Evolutionary conservation across 2,888 invertebrate genomes (phyloP).

Genomic region (Steromphala cineraria): DNA sequence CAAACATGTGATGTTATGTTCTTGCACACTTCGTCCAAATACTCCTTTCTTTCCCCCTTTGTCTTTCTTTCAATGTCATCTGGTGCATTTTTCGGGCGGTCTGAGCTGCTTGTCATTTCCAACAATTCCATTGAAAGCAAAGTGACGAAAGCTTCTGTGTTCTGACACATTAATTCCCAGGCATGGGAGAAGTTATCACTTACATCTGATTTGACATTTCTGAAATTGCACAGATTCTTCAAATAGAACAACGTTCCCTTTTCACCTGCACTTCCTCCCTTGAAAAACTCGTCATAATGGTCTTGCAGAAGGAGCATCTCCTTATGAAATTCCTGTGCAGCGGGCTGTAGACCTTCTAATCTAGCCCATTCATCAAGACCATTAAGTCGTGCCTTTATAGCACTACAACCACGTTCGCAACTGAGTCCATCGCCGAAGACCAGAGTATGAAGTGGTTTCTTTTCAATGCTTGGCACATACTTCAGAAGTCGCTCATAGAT

Average conservation of each 20-base stretch:
- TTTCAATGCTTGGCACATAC: conserved; percentile 26
- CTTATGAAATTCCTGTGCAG: conserved; percentile 41
- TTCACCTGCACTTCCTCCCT: conserved; percentile 27
- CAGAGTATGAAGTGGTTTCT: conserved; percentile 24
- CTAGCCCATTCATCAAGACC: conserved; percentile 30
- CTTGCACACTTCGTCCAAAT: conserved; percentile 10
- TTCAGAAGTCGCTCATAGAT: conserved; percentile 26
- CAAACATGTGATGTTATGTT: conserved; percentile 1
- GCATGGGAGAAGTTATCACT: conserved; percentile 40
- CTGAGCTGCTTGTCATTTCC: conserved; percentile 3
- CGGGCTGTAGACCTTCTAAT: conserved; percentile 36
- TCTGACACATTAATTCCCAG: conserved; percentile 37
- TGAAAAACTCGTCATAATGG: conserved; percentile 34
- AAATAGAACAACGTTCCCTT: conserved; percentile 30
- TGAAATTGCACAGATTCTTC: conserved; percentile 34
- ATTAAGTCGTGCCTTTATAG: conserved; percentile 31
- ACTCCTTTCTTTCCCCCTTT: neutral
- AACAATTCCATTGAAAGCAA: conserved; percentile 24
- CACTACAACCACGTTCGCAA: conserved; percentile 30
- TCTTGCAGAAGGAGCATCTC: conserved; percentile 41
- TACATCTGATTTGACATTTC: conserved; percentile 36
- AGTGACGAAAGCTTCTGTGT: conserved; percentile 25
- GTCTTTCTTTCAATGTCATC: neutral
- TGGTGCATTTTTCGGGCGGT: conserved; percentile 24
- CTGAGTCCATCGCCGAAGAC: conserved; percentile 34